phyloP scores from a whole-genome alignment of 2,888 invertebrate genomes.

The Drosophila nr. perissopoda region DNA sequence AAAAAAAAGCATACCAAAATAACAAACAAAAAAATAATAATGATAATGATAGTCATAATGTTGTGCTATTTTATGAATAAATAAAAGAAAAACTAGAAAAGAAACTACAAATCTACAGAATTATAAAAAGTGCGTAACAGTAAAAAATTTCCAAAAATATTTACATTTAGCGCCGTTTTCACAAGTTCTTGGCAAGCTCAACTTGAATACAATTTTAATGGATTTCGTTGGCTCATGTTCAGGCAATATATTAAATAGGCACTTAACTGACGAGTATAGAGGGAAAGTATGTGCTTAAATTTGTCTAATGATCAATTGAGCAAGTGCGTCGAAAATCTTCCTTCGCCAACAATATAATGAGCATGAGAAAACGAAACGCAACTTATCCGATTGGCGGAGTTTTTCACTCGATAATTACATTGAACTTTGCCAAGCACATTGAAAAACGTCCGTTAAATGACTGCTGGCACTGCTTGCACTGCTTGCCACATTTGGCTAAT shows the following conservation, averaged over 20 bases:
- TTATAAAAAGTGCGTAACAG: constrained; percentile 10
- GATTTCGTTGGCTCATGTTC: neutral
- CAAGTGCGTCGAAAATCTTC: neutral
- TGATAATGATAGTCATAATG: constrained; percentile 54
- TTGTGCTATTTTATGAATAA: constrained; percentile 72
- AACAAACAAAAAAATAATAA: constrained; percentile 51
- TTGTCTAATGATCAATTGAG: neutral
- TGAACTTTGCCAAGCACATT: neutral
- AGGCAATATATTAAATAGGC: neutral
- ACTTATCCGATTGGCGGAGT: neutral
- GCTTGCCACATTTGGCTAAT: neutral
- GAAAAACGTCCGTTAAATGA: neutral
- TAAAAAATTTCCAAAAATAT: neutral
- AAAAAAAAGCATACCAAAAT: constrained; percentile 67
- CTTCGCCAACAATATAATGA: neutral
- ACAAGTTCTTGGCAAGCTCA: constrained; percentile 1
- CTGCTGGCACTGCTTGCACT: constrained; percentile 21
- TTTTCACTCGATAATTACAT: neutral
- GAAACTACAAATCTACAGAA: constrained; percentile 31
- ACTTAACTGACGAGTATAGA: neutral
- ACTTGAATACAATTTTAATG: neutral
- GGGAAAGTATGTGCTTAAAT: neutral
- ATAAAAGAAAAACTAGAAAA: constrained; percentile 38
- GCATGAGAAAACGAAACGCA: neutral
- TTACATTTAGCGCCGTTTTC: neutral